Percentiles rank a stretch among this genome's conserved stretches.
Conservation (phyloP, 2,113 vertebrate genomes). For the Hiodon tergisus region DNA sequence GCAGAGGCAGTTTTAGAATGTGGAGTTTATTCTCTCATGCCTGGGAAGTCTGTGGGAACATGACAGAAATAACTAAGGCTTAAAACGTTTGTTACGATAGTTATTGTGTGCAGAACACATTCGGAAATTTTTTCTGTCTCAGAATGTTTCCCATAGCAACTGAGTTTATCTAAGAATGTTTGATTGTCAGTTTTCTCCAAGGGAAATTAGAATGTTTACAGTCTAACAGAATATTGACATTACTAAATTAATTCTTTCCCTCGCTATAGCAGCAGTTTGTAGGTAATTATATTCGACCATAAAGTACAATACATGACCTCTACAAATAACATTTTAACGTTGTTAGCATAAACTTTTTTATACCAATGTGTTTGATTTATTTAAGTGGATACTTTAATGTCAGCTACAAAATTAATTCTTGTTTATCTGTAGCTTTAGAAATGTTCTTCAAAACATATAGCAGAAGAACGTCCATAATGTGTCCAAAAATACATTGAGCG, state of each 20-base stretch:
- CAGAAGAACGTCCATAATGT: too few relatives aligned
- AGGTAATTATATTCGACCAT: neutral
- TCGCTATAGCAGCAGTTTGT: neutral
- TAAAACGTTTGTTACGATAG: neutral
- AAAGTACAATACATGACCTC: neutral
- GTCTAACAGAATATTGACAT: neutral
- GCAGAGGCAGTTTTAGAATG: conserved; percentile 39
- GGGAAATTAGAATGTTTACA: neutral
- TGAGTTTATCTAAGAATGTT: neutral
- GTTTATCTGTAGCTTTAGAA: too few relatives aligned
- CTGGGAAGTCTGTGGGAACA: neutral
- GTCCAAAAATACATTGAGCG: neutral
- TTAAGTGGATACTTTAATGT: too few relatives aligned
- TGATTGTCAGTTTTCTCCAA: neutral
- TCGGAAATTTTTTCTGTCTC: too few relatives aligned
- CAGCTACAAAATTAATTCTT: too few relatives aligned
- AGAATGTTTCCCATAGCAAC: neutral
- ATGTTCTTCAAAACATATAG: too few relatives aligned
- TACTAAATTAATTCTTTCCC: neutral
- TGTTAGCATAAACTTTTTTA: too few relatives aligned
- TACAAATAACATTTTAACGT: too few relatives aligned
- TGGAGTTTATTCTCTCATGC: neutral
- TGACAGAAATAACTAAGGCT: neutral
- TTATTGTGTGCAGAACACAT: neutral
- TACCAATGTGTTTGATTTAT: too few relatives aligned